Conservation (phyloP, 64 coral and sea anemone genomes). For the Stylophora pistillata region DNA sequence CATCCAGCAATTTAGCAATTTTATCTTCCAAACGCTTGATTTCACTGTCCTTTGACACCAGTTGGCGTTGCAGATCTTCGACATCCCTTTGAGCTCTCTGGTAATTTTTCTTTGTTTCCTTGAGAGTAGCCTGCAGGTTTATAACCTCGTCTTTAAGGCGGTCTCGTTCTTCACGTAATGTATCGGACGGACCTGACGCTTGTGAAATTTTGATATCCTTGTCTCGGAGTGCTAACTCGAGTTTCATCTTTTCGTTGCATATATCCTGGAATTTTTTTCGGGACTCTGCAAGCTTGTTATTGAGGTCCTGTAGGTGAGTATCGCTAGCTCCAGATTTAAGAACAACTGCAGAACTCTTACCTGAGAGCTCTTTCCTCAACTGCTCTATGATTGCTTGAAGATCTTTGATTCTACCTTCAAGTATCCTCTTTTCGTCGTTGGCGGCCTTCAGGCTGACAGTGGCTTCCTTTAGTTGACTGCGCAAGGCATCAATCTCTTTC, state of each 20-base stretch:
- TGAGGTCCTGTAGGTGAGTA: constrained; percentile 63
- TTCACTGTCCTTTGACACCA: constrained; percentile 63
- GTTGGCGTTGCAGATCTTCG: constrained; percentile 64
- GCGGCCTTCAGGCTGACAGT: constrained; percentile 71
- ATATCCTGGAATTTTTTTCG: constrained; percentile 67
- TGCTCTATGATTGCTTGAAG: constrained; percentile 70
- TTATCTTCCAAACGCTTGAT: constrained; percentile 75
- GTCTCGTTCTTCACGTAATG: constrained; percentile 74
- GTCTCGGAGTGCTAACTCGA: constrained; percentile 67
- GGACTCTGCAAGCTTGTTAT: constrained; percentile 68
- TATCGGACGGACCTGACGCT: constrained; percentile 58
- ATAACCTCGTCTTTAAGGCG: constrained; percentile 80
- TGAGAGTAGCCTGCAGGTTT: constrained; percentile 38
- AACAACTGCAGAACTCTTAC: neutral
- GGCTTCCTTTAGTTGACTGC: constrained; percentile 64
- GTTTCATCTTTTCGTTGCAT: constrained; percentile 61
- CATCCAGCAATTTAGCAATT: constrained; percentile 67
- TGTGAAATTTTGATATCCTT: constrained; percentile 71
- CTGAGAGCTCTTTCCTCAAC: constrained; percentile 39
- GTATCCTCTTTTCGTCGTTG: constrained; percentile 54
- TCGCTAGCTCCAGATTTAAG: neutral
- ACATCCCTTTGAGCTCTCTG: constrained; percentile 78
- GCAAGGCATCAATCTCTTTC: constrained; percentile 60
- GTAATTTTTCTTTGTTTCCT: constrained; percentile 65
- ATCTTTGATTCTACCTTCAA: constrained; percentile 45